Conservation (phyloP, 2,797 vertebrate genomes). For the Melanotaenia pygmaea region DNA sequence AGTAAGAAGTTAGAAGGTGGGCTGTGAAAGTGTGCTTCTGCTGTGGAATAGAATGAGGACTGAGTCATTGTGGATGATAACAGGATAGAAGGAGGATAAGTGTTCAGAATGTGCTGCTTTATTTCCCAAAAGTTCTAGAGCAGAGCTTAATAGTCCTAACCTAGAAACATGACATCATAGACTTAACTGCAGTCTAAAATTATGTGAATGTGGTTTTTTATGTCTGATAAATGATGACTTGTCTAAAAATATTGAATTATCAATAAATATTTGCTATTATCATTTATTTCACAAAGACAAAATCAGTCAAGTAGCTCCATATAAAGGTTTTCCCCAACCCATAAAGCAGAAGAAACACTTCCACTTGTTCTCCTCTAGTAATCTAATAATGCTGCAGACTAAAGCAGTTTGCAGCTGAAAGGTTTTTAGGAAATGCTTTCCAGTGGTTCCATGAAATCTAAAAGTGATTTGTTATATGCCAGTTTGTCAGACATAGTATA, state of each 20-base stretch:
- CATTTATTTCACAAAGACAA: background rate
- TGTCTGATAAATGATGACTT: background rate
- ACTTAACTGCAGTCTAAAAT: background rate
- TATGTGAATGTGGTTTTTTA: background rate
- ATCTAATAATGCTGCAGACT: constrained; percentile 10
- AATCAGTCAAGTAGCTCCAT: background rate
- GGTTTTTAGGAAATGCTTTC: constrained; percentile 20
- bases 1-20: constrained; percentile 8
- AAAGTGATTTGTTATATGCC: constrained; percentile 19
- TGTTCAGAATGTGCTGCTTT: background rate
- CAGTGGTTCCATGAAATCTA: constrained; percentile 17
- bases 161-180: no score
- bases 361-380: background rate
- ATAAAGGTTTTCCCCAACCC: background rate
- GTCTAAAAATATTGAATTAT: background rate
- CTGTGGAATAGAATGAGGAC: constrained; percentile 36
- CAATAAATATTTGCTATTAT: background rate
- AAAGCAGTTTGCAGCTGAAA: constrained; percentile 12
- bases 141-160: background rate
- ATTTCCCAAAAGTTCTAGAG: background rate
- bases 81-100: background rate
- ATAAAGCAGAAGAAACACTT: constrained; percentile 8
- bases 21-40: constrained; percentile 30
- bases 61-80: constrained; percentile 17
- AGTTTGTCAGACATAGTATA: constrained; percentile 16